These are phyloP conservation scores for Neogale vison DNA, from an alignment of 2,113 vertebrate genomes.

Conservation along the genomic window DNA sequence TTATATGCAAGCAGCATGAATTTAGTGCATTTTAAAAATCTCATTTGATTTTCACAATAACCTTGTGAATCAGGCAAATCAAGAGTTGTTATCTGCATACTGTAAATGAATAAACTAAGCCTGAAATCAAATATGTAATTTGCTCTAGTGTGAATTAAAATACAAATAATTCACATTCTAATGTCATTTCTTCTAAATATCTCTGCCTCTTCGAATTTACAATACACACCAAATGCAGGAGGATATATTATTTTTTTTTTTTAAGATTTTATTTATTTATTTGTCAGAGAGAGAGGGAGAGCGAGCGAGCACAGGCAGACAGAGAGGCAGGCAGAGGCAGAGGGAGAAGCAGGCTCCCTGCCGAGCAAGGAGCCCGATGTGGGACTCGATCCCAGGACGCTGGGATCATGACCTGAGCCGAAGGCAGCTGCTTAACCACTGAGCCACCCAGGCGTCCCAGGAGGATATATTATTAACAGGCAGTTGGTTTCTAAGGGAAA, in stretches of 20 bases:
- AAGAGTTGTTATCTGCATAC: slow-evolving; percentile 45
- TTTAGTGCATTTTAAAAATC: slow-evolving; percentile 9
- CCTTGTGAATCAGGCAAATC: slow-evolving; percentile 62
- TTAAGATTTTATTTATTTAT: too few relatives aligned
- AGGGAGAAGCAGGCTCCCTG: too few relatives aligned
- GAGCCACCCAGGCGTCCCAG: too few relatives aligned
- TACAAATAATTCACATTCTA: slow-evolving; percentile 50
- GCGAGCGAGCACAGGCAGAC: too few relatives aligned
- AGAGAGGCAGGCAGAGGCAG: too few relatives aligned
- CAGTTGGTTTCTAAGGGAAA: slow-evolving; percentile 43
- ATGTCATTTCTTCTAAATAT: slow-evolving; percentile 48
- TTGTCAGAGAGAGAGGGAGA: too few relatives aligned
- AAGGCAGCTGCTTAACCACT: too few relatives aligned
- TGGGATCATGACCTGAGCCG: too few relatives aligned
- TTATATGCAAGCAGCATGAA: not conserved
- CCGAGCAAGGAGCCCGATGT: too few relatives aligned
- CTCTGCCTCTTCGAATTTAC: slow-evolving; percentile 26
- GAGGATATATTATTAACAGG: slow-evolving; percentile 2
- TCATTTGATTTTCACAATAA: slow-evolving; percentile 52
- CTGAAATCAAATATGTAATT: slow-evolving; percentile 51
- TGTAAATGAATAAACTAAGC: slow-evolving; percentile 42
- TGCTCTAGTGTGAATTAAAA: slow-evolving; percentile 55
- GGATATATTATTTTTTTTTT: slow-evolving; percentile 26
- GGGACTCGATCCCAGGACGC: too few relatives aligned
- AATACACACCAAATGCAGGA: not conserved